A percentile compares a stretch with the other conserved stretches of the same genome.
These are phyloP conservation scores for Orius insidiosus DNA, from an alignment of 1,140 invertebrate species.

Conservation along the genomic window DNA sequence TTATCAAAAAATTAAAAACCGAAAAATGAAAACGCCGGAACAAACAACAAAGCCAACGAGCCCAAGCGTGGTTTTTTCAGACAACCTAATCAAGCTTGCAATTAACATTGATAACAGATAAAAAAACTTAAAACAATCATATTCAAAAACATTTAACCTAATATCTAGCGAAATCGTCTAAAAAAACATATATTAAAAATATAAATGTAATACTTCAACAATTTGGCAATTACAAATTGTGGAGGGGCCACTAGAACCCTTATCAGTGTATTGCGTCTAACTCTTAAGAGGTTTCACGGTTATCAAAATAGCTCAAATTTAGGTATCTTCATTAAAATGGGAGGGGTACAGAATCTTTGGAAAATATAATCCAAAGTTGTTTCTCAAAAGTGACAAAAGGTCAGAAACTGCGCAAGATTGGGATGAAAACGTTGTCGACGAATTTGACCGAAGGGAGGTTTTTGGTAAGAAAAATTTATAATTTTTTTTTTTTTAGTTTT, in stretches of 20 bases:
- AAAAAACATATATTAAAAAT: background rate
- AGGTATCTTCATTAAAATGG: background rate
- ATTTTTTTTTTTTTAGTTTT: slow-evolving; percentile 14
- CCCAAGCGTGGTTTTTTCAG: slow-evolving; percentile 25
- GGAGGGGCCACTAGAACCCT: no score
- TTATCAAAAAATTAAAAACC: background rate
- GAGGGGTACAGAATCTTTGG: slow-evolving; percentile 23
- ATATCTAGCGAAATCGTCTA: no score
- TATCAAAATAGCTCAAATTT: background rate
- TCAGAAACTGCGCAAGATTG: slow-evolving; percentile 46
- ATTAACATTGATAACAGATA: slow-evolving; percentile 31
- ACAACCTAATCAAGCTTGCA: slow-evolving; percentile 38
- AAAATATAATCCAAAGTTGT: slow-evolving; percentile 82
- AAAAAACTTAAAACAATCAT: slow-evolving; percentile 10
- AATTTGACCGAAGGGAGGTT: slow-evolving; percentile 77
- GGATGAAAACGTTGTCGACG: slow-evolving; percentile 63
- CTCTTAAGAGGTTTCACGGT: no score
- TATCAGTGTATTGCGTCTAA: no score
- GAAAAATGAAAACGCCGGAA: background rate
- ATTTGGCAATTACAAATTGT: background rate
- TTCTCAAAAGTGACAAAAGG: slow-evolving; percentile 52
- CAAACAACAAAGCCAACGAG: background rate
- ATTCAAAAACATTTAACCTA: slow-evolving; percentile 1
- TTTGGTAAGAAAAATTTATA: no score
- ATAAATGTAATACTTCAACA: background rate